Evolutionary conservation across 2,113 vertebrate species (phyloP).

Genomic region (Tyto alba): DNA sequence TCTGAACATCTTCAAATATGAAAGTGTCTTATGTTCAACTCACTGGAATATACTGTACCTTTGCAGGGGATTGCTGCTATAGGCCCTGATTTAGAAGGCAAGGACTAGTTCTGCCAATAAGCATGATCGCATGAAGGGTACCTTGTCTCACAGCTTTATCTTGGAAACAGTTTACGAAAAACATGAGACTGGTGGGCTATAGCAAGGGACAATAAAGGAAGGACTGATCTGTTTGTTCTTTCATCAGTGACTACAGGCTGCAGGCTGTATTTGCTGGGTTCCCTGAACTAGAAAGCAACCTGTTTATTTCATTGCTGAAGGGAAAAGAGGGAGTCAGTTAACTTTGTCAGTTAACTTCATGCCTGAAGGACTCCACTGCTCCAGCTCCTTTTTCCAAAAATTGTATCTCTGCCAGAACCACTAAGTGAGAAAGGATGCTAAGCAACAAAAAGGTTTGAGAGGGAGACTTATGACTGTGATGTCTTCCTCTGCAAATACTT

Average conservation of each 20-base stretch:
- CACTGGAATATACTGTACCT: neutral
- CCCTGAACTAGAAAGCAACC: neutral
- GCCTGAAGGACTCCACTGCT: neutral
- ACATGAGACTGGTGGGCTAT: neutral
- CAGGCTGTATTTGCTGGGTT: neutral
- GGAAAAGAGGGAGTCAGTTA: neutral
- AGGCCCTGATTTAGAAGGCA: neutral
- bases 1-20: neutral
- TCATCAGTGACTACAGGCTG: neutral
- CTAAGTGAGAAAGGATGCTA: neutral
- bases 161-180: neutral
- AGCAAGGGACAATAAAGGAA: neutral
- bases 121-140: rapidly evolving
- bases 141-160: neutral
- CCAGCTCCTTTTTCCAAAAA: neutral
- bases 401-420: neutral
- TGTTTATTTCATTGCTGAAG: neutral
- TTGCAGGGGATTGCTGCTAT: neutral
- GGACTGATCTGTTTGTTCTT: neutral
- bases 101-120: neutral
- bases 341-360: no score
- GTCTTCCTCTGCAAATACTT: neutral
- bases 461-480: neutral
- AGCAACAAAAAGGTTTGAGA: neutral
- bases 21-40: neutral